These are phyloP conservation scores for Popillia japonica DNA, from an alignment of 1,140 invertebrate genomes.

Conservation along the genomic window DNA sequence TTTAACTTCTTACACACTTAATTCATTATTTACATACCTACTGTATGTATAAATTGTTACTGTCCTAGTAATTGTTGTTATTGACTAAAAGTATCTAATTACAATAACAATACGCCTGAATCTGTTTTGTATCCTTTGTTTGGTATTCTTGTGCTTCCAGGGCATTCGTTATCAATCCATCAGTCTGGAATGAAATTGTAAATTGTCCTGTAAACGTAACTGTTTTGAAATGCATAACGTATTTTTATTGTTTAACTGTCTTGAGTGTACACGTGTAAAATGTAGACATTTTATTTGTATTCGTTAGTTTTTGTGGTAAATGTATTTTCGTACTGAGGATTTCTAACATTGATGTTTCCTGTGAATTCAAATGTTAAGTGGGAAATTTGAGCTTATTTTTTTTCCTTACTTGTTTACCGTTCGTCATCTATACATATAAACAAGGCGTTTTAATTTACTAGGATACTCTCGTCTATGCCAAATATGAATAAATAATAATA, in stretches of 20 bases:
- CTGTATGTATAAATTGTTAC: constrained; percentile 2
- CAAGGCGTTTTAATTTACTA: too few species aligned
- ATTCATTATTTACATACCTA: constrained; percentile 18
- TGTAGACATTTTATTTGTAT: constrained; percentile 26
- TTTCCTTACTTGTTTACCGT: too few species aligned
- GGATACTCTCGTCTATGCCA: too few species aligned
- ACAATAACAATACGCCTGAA: constrained; percentile 23
- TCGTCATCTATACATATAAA: too few species aligned
- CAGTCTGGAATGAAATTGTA: constrained; percentile 25
- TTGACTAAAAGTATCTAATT: constrained; percentile 17
- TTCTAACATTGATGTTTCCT: not conserved
- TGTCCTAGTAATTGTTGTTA: constrained; percentile 6
- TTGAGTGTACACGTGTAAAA: constrained; percentile 22
- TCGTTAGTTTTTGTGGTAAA: constrained; percentile 3
- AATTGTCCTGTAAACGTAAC: constrained; percentile 8
- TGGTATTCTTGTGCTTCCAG: constrained; percentile 31
- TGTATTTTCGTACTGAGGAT: constrained; percentile 3
- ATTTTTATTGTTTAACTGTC: constrained; percentile 14
- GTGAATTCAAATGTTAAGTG: too few species aligned
- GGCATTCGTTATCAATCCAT: constrained; percentile 16
- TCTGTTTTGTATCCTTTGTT: constrained; percentile 6
- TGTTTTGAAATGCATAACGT: constrained; percentile 4
- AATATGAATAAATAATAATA: too few species aligned
- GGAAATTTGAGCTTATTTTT: too few species aligned
- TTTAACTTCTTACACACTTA: constrained; percentile 20